phyloP scores from a whole-genome alignment of 2,797 vertebrate species.

The Nasua narica region DNA sequence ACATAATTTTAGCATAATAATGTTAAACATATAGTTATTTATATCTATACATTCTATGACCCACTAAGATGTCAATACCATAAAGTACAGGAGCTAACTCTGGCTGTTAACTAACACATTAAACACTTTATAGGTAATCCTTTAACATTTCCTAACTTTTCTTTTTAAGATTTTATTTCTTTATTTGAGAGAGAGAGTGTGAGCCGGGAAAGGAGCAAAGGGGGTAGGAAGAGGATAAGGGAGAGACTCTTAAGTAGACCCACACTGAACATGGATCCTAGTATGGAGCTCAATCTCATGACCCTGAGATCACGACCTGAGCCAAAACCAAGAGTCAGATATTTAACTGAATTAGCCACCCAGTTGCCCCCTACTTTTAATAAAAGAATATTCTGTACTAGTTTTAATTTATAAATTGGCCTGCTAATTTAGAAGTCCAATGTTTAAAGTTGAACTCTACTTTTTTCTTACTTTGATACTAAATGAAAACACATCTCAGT shows the following conservation, averaged over 20 bases:
- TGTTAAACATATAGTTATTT: background rate
- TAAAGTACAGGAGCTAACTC: background rate
- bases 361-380: background rate
- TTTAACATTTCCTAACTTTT: background rate
- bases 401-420: background rate
- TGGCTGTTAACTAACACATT: background rate
- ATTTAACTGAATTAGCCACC: background rate
- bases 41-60: background rate
- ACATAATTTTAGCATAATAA: background rate
- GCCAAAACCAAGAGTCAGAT: background rate
- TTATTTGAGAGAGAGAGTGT: background rate
- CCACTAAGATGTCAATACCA: background rate
- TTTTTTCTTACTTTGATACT: background rate
- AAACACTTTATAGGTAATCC: background rate
- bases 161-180: background rate
- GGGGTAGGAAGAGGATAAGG: background rate
- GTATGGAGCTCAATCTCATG: background rate
- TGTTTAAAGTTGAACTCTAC: background rate
- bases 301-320: background rate
- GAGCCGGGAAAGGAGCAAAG: background rate
- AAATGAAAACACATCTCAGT: background rate
- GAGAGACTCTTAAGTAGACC: too few species aligned
- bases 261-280: background rate
- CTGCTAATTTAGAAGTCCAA: background rate
- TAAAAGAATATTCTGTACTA: background rate